Evolutionary conservation across 2,113 vertebrate species (phyloP).

Genomic region (Gymnorhina tibicen): DNA sequence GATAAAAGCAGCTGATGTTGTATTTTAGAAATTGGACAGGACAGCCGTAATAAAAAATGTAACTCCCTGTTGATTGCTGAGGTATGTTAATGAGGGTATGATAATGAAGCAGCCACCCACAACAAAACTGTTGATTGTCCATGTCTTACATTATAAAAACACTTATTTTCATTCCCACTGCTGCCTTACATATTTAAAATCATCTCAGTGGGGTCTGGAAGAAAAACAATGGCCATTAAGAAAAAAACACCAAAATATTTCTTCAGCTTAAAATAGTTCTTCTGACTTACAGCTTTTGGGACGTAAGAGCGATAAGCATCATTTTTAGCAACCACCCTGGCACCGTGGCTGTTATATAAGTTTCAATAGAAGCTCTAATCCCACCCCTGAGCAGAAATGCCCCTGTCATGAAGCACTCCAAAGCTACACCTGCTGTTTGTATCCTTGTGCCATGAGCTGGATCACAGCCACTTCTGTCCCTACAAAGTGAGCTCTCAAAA

Average conservation of each 20-base stretch:
- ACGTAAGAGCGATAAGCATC: background rate
- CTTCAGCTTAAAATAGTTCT: background rate
- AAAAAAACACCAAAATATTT: background rate
- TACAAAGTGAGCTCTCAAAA: background rate
- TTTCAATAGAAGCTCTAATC: background rate
- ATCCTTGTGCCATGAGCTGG: background rate
- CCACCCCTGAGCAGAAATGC: background rate
- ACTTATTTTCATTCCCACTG: background rate
- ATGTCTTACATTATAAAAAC: background rate
- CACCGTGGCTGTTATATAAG: background rate
- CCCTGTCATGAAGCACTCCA: background rate
- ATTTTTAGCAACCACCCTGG: constrained; percentile 53
- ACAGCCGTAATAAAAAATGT: background rate
- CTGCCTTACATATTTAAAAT: background rate
- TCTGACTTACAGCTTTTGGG: constrained; percentile 1
- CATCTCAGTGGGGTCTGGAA: background rate
- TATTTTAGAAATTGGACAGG: background rate
- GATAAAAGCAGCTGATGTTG: background rate
- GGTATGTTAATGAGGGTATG: background rate
- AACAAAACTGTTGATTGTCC: background rate
- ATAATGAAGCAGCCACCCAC: background rate
- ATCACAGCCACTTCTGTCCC: background rate
- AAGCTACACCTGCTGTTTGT: background rate
- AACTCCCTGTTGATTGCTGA: background rate
- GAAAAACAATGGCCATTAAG: background rate